Percentiles rank a stretch among this genome's conserved stretches.
These are phyloP conservation scores for Neopelma chrysocephalum DNA, from an alignment of 2,797 vertebrate species.

Conservation along the genomic window DNA sequence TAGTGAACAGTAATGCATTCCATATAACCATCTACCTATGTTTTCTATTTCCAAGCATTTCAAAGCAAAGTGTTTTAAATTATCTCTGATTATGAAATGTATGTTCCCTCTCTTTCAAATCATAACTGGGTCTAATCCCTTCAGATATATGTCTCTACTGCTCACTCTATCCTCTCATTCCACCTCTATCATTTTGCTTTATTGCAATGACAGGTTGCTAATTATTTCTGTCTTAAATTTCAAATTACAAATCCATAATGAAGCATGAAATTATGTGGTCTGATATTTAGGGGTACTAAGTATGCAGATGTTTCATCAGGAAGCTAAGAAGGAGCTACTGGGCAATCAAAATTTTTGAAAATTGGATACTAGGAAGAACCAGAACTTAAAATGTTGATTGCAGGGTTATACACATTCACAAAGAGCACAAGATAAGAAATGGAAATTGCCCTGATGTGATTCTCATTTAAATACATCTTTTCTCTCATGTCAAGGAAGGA, in stretches of 20 bases:
- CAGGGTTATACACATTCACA: constrained; percentile 10
- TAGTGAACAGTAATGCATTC: not conserved
- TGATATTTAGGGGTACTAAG: not conserved
- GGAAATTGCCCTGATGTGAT: constrained; percentile 25
- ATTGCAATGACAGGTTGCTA: not conserved
- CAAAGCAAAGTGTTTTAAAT: not conserved
- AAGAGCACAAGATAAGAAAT: not conserved
- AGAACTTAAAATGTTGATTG: constrained; percentile 49
- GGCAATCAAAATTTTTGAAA: constrained; percentile 44
- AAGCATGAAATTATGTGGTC: not conserved
- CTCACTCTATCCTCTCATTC: not conserved
- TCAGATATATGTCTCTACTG: not conserved
- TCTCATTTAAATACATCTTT: constrained; percentile 29
- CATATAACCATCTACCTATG: not conserved
- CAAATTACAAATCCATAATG: constrained; percentile 20
- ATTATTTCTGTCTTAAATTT: not conserved
- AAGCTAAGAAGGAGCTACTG: not conserved
- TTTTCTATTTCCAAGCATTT: not conserved
- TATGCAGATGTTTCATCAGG: constrained; percentile 31
- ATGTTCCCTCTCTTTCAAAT: not conserved
- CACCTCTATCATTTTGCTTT: not conserved
- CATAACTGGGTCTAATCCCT: not conserved
- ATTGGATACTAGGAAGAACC: not conserved
- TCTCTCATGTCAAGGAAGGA: constrained; percentile 1
- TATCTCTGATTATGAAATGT: not conserved